Conservation (phyloP, 2,888 invertebrate genomes). For the Yponomeuta sedellus region DNA sequence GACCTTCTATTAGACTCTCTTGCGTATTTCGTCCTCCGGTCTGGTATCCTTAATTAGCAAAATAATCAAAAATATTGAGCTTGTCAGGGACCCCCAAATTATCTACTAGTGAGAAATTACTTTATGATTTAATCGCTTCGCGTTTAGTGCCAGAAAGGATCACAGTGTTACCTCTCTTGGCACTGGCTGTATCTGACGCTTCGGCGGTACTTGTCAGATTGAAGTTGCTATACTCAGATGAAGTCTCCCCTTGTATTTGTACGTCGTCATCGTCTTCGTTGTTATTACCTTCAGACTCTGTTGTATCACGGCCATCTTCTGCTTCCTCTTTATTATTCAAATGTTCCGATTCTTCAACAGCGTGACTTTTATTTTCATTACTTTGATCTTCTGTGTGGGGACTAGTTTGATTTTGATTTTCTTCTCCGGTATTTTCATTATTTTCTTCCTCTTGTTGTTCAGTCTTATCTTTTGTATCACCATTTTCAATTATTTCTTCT, state of each 20-base stretch:
- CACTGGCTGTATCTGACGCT: constrained; percentile 54
- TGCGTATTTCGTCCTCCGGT: constrained; percentile 60
- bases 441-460: constrained; percentile 26
- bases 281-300: constrained; percentile 59
- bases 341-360: constrained; percentile 17
- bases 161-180: constrained; percentile 62
- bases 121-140: constrained; percentile 59
- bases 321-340: constrained; percentile 28
- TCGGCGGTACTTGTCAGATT: constrained; percentile 57
- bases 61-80: constrained; percentile 73
- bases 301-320: constrained; percentile 25
- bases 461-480: constrained; percentile 27
- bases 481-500: constrained; percentile 17
- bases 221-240: constrained; percentile 59
- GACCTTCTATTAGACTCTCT: constrained; percentile 70
- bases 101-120: constrained; percentile 40
- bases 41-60: constrained; percentile 73
- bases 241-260: constrained; percentile 64
- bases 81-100: constrained; percentile 65
- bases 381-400: constrained; percentile 23
- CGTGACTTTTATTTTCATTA: constrained; percentile 20
- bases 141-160: constrained; percentile 66
- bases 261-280: constrained; percentile 75
- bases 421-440: constrained; percentile 28
- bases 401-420: constrained; percentile 24